Evolutionary conservation across 2,888 invertebrate species (phyloP).

Genomic region (Loripinus fragilis): DNA sequence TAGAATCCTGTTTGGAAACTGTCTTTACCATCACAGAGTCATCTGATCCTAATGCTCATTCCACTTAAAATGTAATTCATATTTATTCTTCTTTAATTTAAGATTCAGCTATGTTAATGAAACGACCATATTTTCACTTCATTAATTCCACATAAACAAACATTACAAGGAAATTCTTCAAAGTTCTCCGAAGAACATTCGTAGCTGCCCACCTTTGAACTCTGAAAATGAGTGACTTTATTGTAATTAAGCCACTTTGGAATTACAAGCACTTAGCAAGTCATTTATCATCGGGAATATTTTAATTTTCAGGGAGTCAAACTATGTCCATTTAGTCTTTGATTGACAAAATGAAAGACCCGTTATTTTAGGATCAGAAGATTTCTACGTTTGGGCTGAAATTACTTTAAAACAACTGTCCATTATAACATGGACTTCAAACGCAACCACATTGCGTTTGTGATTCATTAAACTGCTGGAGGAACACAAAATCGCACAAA

Average conservation of each 20-base stretch:
- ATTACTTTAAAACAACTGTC: constrained; percentile 20
- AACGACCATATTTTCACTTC: constrained; percentile 14
- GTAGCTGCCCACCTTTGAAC: constrained; percentile 56
- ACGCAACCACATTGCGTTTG: constrained; percentile 6
- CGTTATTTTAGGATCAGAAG: constrained; percentile 11
- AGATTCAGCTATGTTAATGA: background rate
- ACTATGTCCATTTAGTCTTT: constrained; percentile 29
- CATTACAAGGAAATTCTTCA: constrained; percentile 26
- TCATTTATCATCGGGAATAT: constrained; percentile 48
- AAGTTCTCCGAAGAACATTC: constrained; percentile 44
- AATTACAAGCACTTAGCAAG: constrained; percentile 51
- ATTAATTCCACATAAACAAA: constrained; percentile 16
- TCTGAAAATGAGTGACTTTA: constrained; percentile 27
- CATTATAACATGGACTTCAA: constrained; percentile 4
- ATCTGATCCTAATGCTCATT: no score
- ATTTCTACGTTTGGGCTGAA: background rate
- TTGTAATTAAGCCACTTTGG: constrained; percentile 45
- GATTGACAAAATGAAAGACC: constrained; percentile 25
- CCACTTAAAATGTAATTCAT: background rate
- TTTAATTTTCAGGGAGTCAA: constrained; percentile 33
- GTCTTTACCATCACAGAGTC: no score
- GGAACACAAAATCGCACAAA: no score
- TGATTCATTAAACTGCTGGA: background rate
- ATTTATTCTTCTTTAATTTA: background rate
- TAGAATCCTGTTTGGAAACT: no score